Conservation (phyloP, 2,888 invertebrate genomes). For the Heliconius erato region DNA sequence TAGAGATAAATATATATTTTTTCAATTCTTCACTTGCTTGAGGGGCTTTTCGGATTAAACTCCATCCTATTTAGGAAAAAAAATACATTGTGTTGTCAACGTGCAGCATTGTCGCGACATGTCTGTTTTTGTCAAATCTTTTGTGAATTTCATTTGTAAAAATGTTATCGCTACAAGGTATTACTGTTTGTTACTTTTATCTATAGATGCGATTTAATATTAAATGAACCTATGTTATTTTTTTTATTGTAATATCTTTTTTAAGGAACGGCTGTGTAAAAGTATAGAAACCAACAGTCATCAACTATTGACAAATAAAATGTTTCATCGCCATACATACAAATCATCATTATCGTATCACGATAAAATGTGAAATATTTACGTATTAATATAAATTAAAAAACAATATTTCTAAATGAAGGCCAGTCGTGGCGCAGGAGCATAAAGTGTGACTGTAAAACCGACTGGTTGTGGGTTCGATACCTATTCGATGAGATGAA, state of each 20-base stretch:
- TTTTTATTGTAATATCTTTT: not conserved
- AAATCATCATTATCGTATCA: too few relatives aligned
- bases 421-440: too few relatives aligned
- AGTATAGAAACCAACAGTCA: not conserved
- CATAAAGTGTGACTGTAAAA: too few relatives aligned
- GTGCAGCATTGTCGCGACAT: conserved; percentile 35
- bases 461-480: too few relatives aligned
- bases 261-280: not conserved
- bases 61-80: conserved; percentile 61
- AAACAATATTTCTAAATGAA: too few relatives aligned
- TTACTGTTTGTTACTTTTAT: not conserved
- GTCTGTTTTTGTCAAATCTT: conserved; percentile 37
- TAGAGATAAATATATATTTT: conserved; percentile 62
- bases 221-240: not conserved
- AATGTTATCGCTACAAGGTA: conserved; percentile 13
- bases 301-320: too few relatives aligned
- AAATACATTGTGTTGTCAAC: conserved; percentile 44
- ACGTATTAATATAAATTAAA: too few relatives aligned
- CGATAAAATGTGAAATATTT: too few relatives aligned
- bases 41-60: conserved; percentile 78
- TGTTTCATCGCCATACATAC: too few relatives aligned
- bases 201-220: not conserved
- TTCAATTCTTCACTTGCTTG: conserved; percentile 69
- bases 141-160: conserved; percentile 30
- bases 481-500: too few relatives aligned